These are phyloP conservation scores for Sander vitreus DNA, from an alignment of 2,113 vertebrate genomes.

Conservation along the genomic window DNA sequence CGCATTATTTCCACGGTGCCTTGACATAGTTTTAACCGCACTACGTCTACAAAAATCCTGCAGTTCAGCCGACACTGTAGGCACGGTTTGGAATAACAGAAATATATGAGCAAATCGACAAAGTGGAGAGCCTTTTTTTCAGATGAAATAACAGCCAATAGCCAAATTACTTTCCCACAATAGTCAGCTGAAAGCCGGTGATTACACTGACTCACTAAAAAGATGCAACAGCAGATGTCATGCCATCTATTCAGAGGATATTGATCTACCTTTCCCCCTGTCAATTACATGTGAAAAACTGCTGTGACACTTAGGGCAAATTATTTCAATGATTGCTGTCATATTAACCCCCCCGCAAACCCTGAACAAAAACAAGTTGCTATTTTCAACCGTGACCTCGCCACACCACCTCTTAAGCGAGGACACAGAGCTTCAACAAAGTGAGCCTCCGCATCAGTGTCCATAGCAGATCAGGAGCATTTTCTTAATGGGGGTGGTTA, in stretches of 20 bases:
- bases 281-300: constrained; percentile 73
- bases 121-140: not conserved
- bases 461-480: constrained; percentile 40
- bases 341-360: constrained; percentile 23
- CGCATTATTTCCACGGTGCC: not conserved
- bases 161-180: constrained; percentile 38
- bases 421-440: constrained; percentile 12
- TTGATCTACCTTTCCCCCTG: constrained; percentile 62
- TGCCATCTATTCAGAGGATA: constrained; percentile 67
- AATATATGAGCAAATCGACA: constrained; percentile 1
- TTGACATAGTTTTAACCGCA: not conserved
- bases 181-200: constrained; percentile 38
- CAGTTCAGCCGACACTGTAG: not conserved
- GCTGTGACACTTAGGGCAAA: constrained; percentile 56
- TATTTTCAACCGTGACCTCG: constrained; percentile 9
- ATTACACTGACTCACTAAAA: constrained; percentile 47
- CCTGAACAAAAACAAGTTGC: constrained; percentile 4
- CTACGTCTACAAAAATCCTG: not conserved
- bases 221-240: constrained; percentile 66
- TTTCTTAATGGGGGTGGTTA: constrained; percentile 50
- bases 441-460: not conserved
- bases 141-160: constrained; percentile 37
- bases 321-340: constrained; percentile 54
- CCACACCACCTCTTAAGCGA: not conserved
- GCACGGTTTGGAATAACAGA: not conserved